Evolutionary conservation across 1,140 invertebrate species (phyloP).

Genomic region (Aphelenchoides besseyi): DNA sequence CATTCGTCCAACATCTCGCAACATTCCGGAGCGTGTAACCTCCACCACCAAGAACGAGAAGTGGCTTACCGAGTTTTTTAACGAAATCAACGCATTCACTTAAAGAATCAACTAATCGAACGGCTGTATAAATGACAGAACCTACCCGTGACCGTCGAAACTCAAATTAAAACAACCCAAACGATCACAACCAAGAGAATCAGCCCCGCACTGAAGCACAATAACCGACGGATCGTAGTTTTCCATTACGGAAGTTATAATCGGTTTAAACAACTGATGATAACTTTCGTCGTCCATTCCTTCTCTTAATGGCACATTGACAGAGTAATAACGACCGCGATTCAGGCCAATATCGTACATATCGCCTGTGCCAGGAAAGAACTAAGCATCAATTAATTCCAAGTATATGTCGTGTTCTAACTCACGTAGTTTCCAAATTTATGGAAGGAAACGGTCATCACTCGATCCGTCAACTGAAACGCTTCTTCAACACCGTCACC

Average conservation of each 20-base stretch:
- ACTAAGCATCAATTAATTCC: conserved; percentile 63
- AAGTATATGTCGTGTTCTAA: not conserved
- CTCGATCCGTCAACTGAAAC: conserved; percentile 94
- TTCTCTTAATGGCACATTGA: conserved; percentile 93
- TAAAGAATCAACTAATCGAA: conserved; percentile 37
- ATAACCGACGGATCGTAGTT: conserved; percentile 94
- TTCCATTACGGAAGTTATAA: conserved; percentile 85
- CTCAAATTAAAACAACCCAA: conserved; percentile 83
- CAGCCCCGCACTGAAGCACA: conserved; percentile 94
- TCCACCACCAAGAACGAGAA: conserved; percentile 83
- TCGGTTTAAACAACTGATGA: conserved; percentile 85
- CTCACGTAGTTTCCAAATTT: conserved; percentile 84
- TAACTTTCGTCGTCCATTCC: conserved; percentile 91
- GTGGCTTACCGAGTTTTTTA: conserved; percentile 84
- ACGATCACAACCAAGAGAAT: conserved; percentile 90
- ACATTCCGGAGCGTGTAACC: conserved; percentile 96
- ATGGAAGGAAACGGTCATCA: conserved; percentile 99
- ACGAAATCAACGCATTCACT: conserved; percentile 93
- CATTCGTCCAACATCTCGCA: conserved; percentile 96
- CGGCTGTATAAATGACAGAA: conserved; percentile 9
- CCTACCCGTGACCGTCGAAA: conserved; percentile 80
- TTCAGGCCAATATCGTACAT: conserved; percentile 89
- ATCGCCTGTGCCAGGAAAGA: conserved; percentile 93
- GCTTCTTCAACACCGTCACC: conserved; percentile 99
- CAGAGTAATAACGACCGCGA: conserved; percentile 86